phyloP scores from a whole-genome alignment of 2,888 invertebrate genomes.

The Phalera bucephala region DNA sequence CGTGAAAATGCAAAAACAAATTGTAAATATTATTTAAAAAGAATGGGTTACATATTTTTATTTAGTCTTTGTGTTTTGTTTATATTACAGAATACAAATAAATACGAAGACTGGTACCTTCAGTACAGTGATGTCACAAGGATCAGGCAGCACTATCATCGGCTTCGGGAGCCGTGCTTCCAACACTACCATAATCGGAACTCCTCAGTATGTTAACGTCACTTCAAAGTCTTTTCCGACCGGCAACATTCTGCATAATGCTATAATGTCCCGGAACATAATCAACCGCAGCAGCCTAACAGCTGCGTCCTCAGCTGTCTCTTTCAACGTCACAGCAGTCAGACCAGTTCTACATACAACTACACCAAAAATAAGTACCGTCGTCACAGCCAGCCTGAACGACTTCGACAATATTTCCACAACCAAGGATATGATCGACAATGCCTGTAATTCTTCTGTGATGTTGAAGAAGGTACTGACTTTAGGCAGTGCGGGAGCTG shows the following conservation, averaged over 20 bases:
- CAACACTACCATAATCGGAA: constrained; percentile 64
- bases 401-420: constrained; percentile 74
- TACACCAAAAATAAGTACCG: constrained; percentile 62
- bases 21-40: no score
- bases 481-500: constrained; percentile 68
- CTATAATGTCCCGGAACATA: constrained; percentile 75
- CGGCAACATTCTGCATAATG: constrained; percentile 77
- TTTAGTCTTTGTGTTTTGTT: no score
- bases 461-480: constrained; percentile 80
- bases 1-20: no score
- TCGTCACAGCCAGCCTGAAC: constrained; percentile 48
- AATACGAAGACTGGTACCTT: constrained; percentile 70
- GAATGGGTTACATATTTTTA: no score
- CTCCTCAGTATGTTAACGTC: constrained; percentile 76
- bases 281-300: constrained; percentile 60
- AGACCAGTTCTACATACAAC: constrained; percentile 61
- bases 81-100: constrained; percentile 66
- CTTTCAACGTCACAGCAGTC: constrained; percentile 66
- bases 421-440: constrained; percentile 78
- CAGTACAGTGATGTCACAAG: constrained; percentile 77
- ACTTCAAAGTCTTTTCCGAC: constrained; percentile 76
- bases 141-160: constrained; percentile 73
- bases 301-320: constrained; percentile 55
- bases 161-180: constrained; percentile 72
- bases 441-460: constrained; percentile 76